Conservation (phyloP, 2,113 vertebrate species). For the Phylloscopus whistleri region DNA sequence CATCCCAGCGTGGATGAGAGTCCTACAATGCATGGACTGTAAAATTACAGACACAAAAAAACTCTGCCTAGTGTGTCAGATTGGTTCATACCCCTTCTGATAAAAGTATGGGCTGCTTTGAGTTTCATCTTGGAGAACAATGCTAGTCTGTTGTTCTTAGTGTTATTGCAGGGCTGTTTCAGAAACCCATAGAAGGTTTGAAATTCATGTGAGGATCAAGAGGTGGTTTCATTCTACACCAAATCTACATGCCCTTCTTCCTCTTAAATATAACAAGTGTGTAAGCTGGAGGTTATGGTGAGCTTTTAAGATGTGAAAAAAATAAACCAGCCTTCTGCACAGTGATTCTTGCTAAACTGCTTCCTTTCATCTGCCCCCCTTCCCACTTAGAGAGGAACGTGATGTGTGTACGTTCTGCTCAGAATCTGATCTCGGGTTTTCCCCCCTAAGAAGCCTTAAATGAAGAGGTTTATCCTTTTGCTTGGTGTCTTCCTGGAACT, state of each 20-base stretch:
- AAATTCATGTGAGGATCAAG: background rate
- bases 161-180: background rate
- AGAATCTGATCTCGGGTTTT: background rate
- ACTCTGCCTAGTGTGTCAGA: background rate
- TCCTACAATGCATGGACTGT: background rate
- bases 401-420: background rate
- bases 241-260: background rate
- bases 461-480: slow-evolving; percentile 4
- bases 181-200: background rate
- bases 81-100: background rate
- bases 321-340: background rate
- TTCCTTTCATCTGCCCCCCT: background rate
- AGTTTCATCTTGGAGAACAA: background rate
- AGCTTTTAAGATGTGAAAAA: background rate
- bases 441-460: background rate
- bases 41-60: background rate
- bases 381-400: background rate
- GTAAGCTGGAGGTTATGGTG: background rate
- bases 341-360: background rate
- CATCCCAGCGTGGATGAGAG: background rate
- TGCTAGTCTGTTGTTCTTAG: background rate
- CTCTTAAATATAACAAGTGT: background rate
- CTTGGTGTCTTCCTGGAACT: background rate
- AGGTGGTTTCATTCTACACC: background rate
- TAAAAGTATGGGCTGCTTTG: background rate